Evolutionary conservation across 2,113 vertebrate genomes (phyloP).

Genomic region (Oenanthe oenanthe): DNA sequence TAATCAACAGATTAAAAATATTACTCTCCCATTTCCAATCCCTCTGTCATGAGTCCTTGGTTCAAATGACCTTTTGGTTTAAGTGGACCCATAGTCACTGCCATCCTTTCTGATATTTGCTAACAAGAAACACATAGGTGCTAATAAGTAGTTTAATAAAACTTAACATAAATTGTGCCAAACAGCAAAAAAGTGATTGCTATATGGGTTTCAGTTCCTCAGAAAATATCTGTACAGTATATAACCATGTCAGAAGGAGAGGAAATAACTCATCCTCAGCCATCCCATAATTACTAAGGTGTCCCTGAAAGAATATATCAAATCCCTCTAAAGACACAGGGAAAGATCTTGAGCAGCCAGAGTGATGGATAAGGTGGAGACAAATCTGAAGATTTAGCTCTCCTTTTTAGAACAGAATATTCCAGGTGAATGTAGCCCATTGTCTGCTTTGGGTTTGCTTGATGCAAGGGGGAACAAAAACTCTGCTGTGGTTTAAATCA

Average conservation of each 20-base stretch:
- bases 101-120: neutral
- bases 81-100: neutral
- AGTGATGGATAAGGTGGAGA: neutral
- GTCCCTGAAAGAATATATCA: neutral
- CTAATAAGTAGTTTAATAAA: neutral
- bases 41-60: neutral
- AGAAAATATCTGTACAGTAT: neutral
- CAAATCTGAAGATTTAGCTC: neutral
- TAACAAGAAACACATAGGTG: neutral
- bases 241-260: neutral
- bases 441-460: neutral
- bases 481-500: neutral
- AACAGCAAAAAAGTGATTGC: neutral
- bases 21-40: neutral
- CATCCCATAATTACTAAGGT: neutral
- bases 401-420: neutral
- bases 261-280: neutral
- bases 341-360: neutral
- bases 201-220: neutral
- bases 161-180: neutral
- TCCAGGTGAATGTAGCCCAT: neutral
- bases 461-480: neutral
- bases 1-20: neutral
- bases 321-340: neutral
- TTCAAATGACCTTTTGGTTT: neutral